A percentile compares a stretch with the other conserved stretches of the same genome.
These are phyloP conservation scores for Linepithema humile DNA, from an alignment of 1,140 invertebrate species.

Conservation along the genomic window DNA sequence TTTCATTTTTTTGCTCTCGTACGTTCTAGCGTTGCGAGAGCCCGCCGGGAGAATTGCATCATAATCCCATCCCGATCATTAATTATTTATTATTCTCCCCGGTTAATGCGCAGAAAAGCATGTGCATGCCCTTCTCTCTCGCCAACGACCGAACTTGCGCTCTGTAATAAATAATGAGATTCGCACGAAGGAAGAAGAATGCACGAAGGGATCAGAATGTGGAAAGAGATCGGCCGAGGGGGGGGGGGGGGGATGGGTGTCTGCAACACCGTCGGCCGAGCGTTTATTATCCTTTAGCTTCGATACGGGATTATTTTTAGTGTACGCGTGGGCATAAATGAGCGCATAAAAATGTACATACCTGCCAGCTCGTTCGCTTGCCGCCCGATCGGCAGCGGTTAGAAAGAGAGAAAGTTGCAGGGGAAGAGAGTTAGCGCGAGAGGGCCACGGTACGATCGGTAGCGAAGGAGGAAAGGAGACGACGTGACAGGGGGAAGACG, in stretches of 20 bases:
- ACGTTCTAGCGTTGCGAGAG: neutral
- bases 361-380: conserved; percentile 71
- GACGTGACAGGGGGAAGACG: neutral
- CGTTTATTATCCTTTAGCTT: conserved; percentile 69
- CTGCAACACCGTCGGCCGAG: conserved; percentile 12
- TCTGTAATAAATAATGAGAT: conserved; percentile 39
- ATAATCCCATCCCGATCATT: conserved; percentile 22
- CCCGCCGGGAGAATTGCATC: conserved; percentile 26
- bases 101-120: conserved; percentile 7
- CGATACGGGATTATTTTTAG: conserved; percentile 76
- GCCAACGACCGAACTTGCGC: conserved; percentile 3
- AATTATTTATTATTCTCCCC: conserved; percentile 44
- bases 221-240: conserved; percentile 53
- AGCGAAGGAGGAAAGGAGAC: conserved; percentile 47
- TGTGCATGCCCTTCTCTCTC: neutral
- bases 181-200: neutral
- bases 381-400: conserved; percentile 46
- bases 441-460: conserved; percentile 37
- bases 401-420: conserved; percentile 44
- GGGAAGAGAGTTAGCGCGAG: conserved; percentile 44
- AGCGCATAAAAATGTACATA: conserved; percentile 77
- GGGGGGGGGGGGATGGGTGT: conserved; percentile 49
- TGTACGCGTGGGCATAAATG: conserved; percentile 75
- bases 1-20: conserved; percentile 36
- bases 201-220: neutral